Base-by-base conservation (phyloP, 2,888 invertebrate genomes). In the Idaea straminata region DNA sequence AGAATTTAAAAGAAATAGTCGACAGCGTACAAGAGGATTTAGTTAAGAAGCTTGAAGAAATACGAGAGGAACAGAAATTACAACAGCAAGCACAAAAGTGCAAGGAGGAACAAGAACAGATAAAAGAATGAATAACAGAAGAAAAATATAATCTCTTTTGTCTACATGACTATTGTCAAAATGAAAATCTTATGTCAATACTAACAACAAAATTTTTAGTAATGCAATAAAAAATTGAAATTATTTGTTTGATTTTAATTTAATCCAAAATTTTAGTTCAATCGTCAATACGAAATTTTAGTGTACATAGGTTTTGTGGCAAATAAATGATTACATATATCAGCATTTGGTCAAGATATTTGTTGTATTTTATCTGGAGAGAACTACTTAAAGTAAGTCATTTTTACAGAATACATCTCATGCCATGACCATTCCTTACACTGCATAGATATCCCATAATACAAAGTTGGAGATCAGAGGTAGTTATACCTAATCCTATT, bases 21-120 rank as follows among this genome's bases (percentile, higher is more conserved):
- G 88, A 89, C 69, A 92, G 91, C 66, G 92, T 92, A 10, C 90
- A 91, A 83, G 86, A 87, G 73, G 92, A 92, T 70, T 75, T 92
- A 3, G 77, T 91, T 35, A 89, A 85, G 69, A 92, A 92, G 74
- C 72, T 92, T 34, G 87, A 89, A 78, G 88, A 89, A 77, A 74
- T 89, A 38, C 81, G 88, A 74, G 79, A 83, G 13, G 86, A 89
- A 71, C 81, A 87, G 69, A 79, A 72, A 69, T 64, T 73, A 0
- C 63, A 67, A 35, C 67, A 69, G 6, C 61, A 66, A 5, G 69
- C 67, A 4, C 35, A 61, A 36, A 66, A 65, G 58, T 25, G n/a
- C 6, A 34, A 36, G 13, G 62, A 62, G 62, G 58, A 58, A 58
- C 58, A 15, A 16, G 15, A 4, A 15, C 15, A 58, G 58, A 4